Evolutionary conservation across 2,888 invertebrate genomes (phyloP).

Genomic region (Arrhopalites spinosus): DNA sequence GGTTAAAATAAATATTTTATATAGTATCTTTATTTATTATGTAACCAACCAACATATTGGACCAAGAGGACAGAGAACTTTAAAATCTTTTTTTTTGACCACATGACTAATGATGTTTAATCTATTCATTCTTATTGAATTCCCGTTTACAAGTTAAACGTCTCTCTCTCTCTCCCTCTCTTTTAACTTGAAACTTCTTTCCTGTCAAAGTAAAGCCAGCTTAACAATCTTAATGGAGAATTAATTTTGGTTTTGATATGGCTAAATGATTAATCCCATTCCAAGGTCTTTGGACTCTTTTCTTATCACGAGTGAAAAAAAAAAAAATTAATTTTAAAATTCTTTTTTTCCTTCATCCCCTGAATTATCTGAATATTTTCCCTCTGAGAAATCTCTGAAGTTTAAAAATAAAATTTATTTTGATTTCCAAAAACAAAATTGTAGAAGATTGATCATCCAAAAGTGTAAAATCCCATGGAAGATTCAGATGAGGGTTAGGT

Average conservation of each 20-base stretch:
- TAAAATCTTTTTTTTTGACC: neutral
- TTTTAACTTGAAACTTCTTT: neutral
- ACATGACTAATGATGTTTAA: conserved; percentile 26
- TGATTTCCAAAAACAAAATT: too few relatives aligned
- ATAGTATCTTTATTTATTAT: too few relatives aligned
- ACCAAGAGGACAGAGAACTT: too few relatives aligned
- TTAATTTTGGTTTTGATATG: neutral
- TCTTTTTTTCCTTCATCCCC: neutral
- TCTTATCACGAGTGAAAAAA: neutral
- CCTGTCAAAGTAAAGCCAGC: neutral
- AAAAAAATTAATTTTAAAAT: neutral
- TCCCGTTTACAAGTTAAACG: neutral
- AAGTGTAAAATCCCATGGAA: neutral
- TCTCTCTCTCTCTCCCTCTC: neutral
- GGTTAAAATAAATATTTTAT: too few relatives aligned
- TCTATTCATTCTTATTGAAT: neutral
- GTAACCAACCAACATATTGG: too few relatives aligned
- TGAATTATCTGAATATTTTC: neutral
- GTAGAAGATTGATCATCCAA: too few relatives aligned
- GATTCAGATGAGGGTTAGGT: neutral
- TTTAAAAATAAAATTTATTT: too few relatives aligned
- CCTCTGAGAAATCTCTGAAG: too few relatives aligned
- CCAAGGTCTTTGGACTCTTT: neutral
- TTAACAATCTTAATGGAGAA: neutral
- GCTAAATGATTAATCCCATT: neutral